Base-by-base conservation (phyloP, 2,888 invertebrate species). In the Caenorhabditis panamensis region DNA sequence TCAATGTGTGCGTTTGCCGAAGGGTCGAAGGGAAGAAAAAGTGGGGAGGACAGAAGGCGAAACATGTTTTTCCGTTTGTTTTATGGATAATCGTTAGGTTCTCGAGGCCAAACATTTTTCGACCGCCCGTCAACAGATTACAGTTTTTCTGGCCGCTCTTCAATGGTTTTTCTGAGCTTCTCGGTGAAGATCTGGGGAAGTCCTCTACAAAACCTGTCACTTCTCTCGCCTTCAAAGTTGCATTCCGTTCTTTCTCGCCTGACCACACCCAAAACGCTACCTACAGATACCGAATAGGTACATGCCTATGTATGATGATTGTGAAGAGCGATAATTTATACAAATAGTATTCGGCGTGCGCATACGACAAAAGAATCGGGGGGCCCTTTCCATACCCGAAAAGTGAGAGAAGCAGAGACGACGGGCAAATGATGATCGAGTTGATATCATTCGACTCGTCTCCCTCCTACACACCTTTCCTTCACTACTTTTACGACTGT, bases 51-150 rank as follows among this genome's bases (percentile, higher is more conserved):
- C 54, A 28, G 54, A 26, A 41, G 41, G 36, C 31, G 20, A 26
- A 51, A 56, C 75, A 75, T 75, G 75, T 64, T 75, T 75, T 61
- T 58, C 59, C 59, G 75, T 75, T 75, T 75, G 75, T 75, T 75
- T 61, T 66, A 66, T 66, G 66, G 75, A 75, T 75, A 64, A 75
- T 66, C 61, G 59, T 66, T 53, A 61, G 61, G 51, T 66, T 66
- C 41, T 54, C 51, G 28, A 66, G 37, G 22, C 37, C 49, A 54
- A 49, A 56, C 72, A 51, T 16, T 53, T 53, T 71, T 47, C 51
- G 47, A 51, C 24, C 54, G 47, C 54, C 36, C 9, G 31, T 28
- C 54, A 22, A 51, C 51, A 22, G 26, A 51, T 51, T 26, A 51
- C 51, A 51, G 31, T 69, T 69, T 68, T 63, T 51, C 24, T 11